Evolutionary conservation across 2,113 vertebrate genomes (phyloP).

Genomic region (Geothlypis trichas): DNA sequence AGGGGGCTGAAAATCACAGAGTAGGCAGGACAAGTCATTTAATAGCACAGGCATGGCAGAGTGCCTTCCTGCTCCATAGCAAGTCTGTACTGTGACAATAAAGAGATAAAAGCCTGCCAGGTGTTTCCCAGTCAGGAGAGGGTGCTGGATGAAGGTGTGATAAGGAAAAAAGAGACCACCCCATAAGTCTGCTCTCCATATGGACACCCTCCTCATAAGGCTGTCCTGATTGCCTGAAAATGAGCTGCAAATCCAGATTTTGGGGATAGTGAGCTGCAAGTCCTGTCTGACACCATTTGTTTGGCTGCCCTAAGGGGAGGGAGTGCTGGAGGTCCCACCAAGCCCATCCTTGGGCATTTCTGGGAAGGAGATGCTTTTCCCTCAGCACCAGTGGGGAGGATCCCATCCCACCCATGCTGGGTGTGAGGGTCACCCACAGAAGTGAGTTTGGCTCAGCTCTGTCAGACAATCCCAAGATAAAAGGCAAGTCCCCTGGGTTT

Average conservation of each 20-base stretch:
- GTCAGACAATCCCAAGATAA: background rate
- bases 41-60: fast-evolving
- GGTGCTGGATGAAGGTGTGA: background rate
- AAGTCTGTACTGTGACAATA: background rate
- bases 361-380: background rate
- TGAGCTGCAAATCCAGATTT: background rate
- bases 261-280: background rate
- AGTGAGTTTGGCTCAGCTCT: background rate
- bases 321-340: background rate
- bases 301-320: background rate
- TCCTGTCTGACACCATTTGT: background rate
- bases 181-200: fast-evolving
- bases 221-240: background rate
- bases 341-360: background rate
- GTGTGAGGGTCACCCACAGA: background rate
- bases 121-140: background rate
- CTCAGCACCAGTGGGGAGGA: background rate
- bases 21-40: background rate
- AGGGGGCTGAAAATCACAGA: background rate
- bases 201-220: background rate
- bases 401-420: background rate
- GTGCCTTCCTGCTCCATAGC: background rate
- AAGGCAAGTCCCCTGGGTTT: background rate
- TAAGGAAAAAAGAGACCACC: background rate
- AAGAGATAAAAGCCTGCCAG: background rate